Evolutionary conservation across 37 sponge, comb jelly and placozoan species (phyloP), one percentile per base, ranked within the genome.

Genomic region (Halisarca cf. caerulea): DNA sequence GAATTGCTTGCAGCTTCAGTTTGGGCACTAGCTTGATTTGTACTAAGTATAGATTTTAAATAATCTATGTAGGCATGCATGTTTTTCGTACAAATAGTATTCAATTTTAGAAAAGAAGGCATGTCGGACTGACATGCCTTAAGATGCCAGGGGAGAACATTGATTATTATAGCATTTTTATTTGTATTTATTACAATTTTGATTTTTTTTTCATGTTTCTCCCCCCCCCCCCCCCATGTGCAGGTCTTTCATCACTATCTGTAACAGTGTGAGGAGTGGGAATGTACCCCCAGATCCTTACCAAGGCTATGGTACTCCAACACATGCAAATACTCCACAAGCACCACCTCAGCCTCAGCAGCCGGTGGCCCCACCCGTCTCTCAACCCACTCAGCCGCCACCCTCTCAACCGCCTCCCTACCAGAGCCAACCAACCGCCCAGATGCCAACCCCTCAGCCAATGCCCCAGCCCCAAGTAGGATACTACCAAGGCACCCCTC

Each of bases 281-380:
- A 38, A 81, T 25, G 35, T 59, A 24, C 40, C 60, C 20, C 34
- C 21, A 28, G 62, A 40, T 35, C 43, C 11, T 3, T 38, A 81
- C 42, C 82, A 81, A 60, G 82, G 82, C 38, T 81, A 81, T 59
- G 62, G 62, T 2, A 23, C 44, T 8, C 82, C 82, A 17, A 81
- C 82, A 20, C 38, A 81, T 6, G 25, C 1, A 6, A 68, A 6
- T 8, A 37, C 11, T 5, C 6, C 25, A 62, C 64, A 6, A 6
- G 6, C 25, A 28, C 38, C 73, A 6, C 40, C 77, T 43, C 42
- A 21, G 0, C 80, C 80, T 23, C 32, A 44, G 9, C 61, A 55
- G 15, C 60, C 79, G 45, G 77, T 14, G 28, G 44, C 15, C 14
- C 55, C 80, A 6, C 24, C 80, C 45, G 7, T 24, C 15, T 27